Percentiles rank a stretch among this genome's conserved stretches.
Conservation (phyloP, 2,888 invertebrate genomes). For the Minunthozetes semirufus region DNA sequence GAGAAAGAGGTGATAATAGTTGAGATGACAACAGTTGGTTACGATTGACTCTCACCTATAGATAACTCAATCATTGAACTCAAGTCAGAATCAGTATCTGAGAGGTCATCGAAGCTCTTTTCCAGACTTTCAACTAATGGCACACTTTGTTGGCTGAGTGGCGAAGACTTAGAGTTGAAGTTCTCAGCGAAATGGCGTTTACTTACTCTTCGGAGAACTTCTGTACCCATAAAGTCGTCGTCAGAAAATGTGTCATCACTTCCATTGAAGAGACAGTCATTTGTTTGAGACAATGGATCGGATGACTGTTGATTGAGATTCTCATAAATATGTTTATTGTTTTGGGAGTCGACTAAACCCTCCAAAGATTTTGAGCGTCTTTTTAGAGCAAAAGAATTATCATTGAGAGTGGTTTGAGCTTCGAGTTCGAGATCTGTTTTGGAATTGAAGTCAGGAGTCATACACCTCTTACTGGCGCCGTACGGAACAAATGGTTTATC, state of each 20-base stretch:
- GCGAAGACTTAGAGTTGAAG: background rate
- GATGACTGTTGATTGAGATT: background rate
- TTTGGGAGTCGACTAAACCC: background rate
- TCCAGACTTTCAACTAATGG: slow-evolving; percentile 25
- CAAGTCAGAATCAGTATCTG: slow-evolving; percentile 19
- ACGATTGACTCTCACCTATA: slow-evolving; percentile 14
- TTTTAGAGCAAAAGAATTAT: slow-evolving; percentile 6
- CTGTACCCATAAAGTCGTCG: slow-evolving; percentile 39
- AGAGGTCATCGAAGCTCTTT: background rate
- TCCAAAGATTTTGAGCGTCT: slow-evolving; percentile 28
- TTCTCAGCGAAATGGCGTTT: slow-evolving; percentile 37
- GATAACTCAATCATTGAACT: slow-evolving; percentile 29
- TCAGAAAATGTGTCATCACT: slow-evolving; percentile 32
- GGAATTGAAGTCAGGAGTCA: background rate
- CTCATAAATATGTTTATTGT: slow-evolving; percentile 34
- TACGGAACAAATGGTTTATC: background rate
- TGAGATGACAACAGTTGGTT: background rate
- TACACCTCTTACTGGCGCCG: background rate
- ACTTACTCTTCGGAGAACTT: slow-evolving; percentile 38
- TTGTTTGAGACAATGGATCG: background rate
- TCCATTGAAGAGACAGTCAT: background rate
- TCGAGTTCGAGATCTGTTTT: slow-evolving; percentile 19
- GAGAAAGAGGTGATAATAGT: background rate
- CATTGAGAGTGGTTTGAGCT: background rate
- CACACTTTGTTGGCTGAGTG: slow-evolving; percentile 18